phyloP scores from a whole-genome alignment of 2,888 invertebrate genomes.

The Aphodius sticticus region DNA sequence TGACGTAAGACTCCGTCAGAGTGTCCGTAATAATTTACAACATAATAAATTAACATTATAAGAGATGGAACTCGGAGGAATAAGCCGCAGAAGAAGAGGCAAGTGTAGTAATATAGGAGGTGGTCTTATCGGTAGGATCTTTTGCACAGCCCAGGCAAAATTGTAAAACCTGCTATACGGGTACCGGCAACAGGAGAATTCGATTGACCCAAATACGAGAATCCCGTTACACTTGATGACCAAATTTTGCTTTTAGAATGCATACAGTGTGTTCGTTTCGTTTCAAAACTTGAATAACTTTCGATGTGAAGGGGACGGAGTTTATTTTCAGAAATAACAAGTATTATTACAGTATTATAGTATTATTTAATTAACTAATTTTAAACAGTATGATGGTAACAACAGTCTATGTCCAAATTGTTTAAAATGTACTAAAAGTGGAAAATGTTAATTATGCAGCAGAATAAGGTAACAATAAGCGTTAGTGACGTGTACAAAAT shows the following conservation, averaged over 20 bases:
- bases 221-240: background rate
- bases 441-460: no score
- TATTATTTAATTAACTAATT: no score
- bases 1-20: no score
- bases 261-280: background rate
- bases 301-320: no score
- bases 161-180: slow-evolving; percentile 4
- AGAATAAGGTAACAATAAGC: no score
- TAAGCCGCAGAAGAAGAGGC: background rate
- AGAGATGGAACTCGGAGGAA: background rate
- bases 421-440: no score
- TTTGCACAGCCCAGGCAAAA: background rate
- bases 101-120: background rate
- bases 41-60: background rate
- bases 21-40: background rate
- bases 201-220: background rate
- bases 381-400: no score
- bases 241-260: slow-evolving; percentile 4
- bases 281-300: background rate
- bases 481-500: no score
- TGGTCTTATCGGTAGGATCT: background rate
- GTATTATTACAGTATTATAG: no score
- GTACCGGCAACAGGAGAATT: background rate
- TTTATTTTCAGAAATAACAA: no score
- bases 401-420: no score